These are phyloP conservation scores for Drosophila miranda DNA, from an alignment of 1,140 invertebrate genomes.

Conservation along the genomic window DNA sequence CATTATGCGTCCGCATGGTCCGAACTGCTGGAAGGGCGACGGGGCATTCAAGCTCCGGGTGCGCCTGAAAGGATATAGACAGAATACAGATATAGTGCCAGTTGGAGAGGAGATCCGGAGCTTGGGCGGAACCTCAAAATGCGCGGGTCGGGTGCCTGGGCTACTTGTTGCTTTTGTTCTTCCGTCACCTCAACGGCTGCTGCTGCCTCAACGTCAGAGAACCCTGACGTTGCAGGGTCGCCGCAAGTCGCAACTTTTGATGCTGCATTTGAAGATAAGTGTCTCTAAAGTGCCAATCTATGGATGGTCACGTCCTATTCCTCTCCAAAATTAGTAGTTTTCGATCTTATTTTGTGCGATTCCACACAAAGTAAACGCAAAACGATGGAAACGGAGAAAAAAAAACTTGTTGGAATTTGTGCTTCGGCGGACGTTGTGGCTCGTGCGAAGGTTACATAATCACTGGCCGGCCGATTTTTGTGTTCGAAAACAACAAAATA, in stretches of 20 bases:
- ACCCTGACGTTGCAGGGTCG: constrained; percentile 34
- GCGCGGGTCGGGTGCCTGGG: constrained; percentile 40
- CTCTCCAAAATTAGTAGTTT: background rate
- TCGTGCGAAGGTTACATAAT: constrained; percentile 70
- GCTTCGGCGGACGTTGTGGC: constrained; percentile 39
- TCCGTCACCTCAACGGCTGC: background rate
- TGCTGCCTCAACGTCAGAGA: constrained; percentile 17
- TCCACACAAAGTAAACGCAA: constrained; percentile 14
- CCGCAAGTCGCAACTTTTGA: constrained; percentile 47
- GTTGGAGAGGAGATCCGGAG: background rate
- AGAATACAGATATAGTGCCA: background rate
- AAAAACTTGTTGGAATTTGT: constrained; percentile 55
- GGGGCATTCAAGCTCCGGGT: constrained; percentile 96
- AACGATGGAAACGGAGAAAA: constrained; percentile 18
- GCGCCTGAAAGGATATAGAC: constrained; percentile 87
- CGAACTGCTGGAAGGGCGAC: constrained; percentile 95
- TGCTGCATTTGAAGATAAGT: constrained; percentile 40
- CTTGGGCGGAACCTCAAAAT: constrained; percentile 45
- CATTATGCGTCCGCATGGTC: constrained; percentile 97
- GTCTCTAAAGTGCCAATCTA: constrained; percentile 2
- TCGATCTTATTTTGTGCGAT: constrained; percentile 25
- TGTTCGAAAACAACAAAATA: constrained; percentile 54
- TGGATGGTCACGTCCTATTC: constrained; percentile 46
- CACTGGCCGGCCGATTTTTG: constrained; percentile 62
- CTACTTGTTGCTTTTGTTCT: constrained; percentile 11